These are phyloP conservation scores for Pardosa pseudoannulata DNA, from an alignment of 2,888 invertebrate genomes.

Conservation along the genomic window DNA sequence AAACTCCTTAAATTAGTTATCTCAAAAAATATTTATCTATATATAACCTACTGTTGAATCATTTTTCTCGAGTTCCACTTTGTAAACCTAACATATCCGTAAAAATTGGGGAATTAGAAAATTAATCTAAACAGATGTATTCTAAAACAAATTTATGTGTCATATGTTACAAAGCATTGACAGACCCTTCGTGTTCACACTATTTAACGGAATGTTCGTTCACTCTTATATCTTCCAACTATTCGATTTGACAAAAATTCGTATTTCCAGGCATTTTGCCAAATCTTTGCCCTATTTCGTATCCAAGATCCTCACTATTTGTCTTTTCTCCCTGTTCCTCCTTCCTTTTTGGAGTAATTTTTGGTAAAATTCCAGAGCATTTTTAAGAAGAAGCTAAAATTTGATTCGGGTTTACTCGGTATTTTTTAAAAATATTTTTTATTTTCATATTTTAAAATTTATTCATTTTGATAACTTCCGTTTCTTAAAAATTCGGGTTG, in stretches of 20 bases:
- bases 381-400: not conserved
- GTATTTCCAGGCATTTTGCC: constrained; percentile 39
- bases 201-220: not conserved
- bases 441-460: not conserved
- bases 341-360: constrained; percentile 20
- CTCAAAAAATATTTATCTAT: too few relatives aligned
- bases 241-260: constrained; percentile 14
- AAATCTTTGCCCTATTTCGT: constrained; percentile 52
- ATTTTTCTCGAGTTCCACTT: too few relatives aligned
- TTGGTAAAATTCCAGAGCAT: constrained; percentile 48
- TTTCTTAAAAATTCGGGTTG: not conserved
- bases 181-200: not conserved
- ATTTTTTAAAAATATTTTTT: not conserved
- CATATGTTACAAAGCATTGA: too few relatives aligned
- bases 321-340: constrained; percentile 34
- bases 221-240: not conserved
- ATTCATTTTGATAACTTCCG: not conserved
- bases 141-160: too few relatives aligned
- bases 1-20: too few relatives aligned
- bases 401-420: not conserved
- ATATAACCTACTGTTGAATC: too few relatives aligned
- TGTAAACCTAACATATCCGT: too few relatives aligned
- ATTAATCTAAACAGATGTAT: too few relatives aligned
- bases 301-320: constrained; percentile 56
- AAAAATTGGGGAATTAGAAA: too few relatives aligned